These are phyloP conservation scores for Gadus macrocephalus DNA, from an alignment of 2,113 vertebrate species.

Conservation along the genomic window DNA sequence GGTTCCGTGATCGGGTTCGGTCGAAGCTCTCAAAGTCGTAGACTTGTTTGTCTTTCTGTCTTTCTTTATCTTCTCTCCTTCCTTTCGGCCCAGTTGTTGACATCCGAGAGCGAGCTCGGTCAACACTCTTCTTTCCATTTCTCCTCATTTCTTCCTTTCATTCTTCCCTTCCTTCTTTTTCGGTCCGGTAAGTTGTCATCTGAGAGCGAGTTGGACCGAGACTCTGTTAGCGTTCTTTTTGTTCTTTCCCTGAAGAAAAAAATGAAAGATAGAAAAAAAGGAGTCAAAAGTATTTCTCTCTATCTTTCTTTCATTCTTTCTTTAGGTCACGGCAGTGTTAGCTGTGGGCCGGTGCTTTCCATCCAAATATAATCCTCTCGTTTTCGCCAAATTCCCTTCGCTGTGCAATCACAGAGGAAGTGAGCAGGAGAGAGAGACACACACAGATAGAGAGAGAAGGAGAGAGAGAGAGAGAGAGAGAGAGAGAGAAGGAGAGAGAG, in stretches of 20 bases:
- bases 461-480: too few species aligned
- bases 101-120: conserved; percentile 28
- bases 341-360: conserved; percentile 28
- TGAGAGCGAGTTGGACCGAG: too few species aligned
- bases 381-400: conserved; percentile 38
- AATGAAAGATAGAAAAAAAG: too few species aligned
- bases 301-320: too few species aligned
- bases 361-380: conserved; percentile 42
- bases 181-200: too few species aligned
- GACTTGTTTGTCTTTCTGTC: conserved; percentile 2
- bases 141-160: too few species aligned
- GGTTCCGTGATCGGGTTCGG: conserved; percentile 51
- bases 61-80: conserved; percentile 8
- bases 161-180: too few species aligned
- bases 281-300: too few species aligned
- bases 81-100: conserved; percentile 16
- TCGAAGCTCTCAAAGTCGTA: conserved; percentile 17
- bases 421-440: not conserved
- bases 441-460: too few species aligned
- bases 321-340: not conserved
- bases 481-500: too few species aligned
- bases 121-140: conserved; percentile 22
- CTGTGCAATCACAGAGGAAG: conserved; percentile 45
- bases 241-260: too few species aligned
- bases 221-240: too few species aligned